A percentile compares a stretch with the other conserved stretches of the same genome.
Conservation (phyloP, 2,113 vertebrate genomes). For the Rhinolophus sinicus region DNA sequence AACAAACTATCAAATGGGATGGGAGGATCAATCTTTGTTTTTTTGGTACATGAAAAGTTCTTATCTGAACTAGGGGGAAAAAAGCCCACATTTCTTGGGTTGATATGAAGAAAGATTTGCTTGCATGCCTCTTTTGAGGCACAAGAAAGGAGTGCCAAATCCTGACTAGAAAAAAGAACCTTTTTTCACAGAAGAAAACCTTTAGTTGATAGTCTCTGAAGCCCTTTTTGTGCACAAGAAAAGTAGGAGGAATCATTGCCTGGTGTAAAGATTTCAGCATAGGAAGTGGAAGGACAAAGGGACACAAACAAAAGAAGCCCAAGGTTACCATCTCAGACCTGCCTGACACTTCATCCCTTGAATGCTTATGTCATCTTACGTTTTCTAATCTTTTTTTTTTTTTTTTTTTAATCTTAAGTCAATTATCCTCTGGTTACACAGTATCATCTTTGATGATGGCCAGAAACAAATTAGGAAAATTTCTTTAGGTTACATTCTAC, state of each 20-base stretch:
- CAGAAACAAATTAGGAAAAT: not conserved
- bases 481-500: not conserved
- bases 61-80: not conserved
- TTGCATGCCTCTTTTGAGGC: not conserved
- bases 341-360: not conserved
- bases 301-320: not conserved
- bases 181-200: not conserved
- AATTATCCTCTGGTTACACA: not conserved
- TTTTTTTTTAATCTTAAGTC: not conserved
- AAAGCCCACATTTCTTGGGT: constrained; percentile 13
- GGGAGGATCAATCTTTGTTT: constrained; percentile 37
- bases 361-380: not conserved
- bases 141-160: not conserved
- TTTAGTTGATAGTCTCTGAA: not conserved
- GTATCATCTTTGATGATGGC: not conserved
- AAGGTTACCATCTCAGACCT: not conserved
- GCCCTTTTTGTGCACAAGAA: not conserved
- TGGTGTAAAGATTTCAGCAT: not conserved
- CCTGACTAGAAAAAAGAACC: not conserved
- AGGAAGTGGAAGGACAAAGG: not conserved
- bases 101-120: not conserved
- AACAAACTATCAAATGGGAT: not conserved
- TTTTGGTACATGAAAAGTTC: constrained; percentile 43
- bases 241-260: not conserved
- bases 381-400: not conserved